Conservation (phyloP, 2,797 vertebrate genomes). For the Syncerus caffer region DNA sequence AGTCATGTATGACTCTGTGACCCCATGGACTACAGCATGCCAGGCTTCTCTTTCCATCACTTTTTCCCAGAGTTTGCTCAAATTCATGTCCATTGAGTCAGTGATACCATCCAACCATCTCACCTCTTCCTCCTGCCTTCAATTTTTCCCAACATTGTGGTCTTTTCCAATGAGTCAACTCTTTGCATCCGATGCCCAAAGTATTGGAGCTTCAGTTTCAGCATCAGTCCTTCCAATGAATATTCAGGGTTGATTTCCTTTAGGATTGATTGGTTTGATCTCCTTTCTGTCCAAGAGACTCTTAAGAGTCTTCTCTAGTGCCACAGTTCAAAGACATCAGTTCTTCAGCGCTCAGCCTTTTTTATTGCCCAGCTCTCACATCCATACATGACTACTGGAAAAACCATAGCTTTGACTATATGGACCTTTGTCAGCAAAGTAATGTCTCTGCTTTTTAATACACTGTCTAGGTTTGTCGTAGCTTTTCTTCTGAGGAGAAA, state of each 20-base stretch:
- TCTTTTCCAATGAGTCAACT: not conserved
- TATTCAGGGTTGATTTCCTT: not conserved
- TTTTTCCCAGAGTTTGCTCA: not conserved
- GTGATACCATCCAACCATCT: not conserved
- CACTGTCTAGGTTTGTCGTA: not conserved
- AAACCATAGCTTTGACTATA: not conserved
- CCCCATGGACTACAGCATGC: not conserved
- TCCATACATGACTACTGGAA: not conserved
- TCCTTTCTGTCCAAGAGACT: not conserved
- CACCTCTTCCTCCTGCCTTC: not conserved
- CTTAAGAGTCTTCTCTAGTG: not conserved
- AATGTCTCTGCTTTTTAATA: not conserved
- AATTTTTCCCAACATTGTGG: accelerated
- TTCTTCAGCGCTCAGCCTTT: not conserved
- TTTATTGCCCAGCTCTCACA: not conserved
- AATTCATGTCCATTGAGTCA: not conserved
- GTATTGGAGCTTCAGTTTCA: not conserved
- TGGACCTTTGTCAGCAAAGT: not conserved
- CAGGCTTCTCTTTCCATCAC: not conserved
- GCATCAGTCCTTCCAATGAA: not conserved
- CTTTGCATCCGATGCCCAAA: not conserved
- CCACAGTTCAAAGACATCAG: not conserved
- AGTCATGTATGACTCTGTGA: not conserved
- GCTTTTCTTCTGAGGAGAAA: not conserved
- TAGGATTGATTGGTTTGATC: not conserved